Percentiles rank a stretch among this genome's conserved stretches.
phyloP scores from a whole-genome alignment of 2,113 vertebrate species.

The Colossoma macropomum region DNA sequence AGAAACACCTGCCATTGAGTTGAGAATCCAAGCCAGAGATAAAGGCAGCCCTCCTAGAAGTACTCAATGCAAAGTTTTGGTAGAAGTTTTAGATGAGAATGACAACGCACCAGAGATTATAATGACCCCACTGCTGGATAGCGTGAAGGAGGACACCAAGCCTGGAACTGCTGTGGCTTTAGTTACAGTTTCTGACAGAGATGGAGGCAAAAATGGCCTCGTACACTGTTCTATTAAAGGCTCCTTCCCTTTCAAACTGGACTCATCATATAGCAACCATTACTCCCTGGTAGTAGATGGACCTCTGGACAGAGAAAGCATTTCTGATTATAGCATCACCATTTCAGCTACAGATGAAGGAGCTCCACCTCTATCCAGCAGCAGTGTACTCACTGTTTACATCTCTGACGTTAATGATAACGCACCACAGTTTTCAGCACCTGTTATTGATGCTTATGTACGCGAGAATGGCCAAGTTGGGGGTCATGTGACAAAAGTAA shows the following conservation, averaged over 20 bases:
- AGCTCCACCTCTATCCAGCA: slow-evolving; percentile 66
- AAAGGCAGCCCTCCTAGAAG: slow-evolving; percentile 71
- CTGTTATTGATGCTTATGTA: slow-evolving; percentile 73
- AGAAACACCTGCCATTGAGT: slow-evolving; percentile 74
- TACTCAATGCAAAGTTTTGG: slow-evolving; percentile 77
- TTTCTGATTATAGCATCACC: slow-evolving; percentile 70
- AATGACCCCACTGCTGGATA: slow-evolving; percentile 79
- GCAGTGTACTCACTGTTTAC: slow-evolving; percentile 66
- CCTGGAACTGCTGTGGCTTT: slow-evolving; percentile 82
- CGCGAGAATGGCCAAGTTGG: slow-evolving; percentile 80
- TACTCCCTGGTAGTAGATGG: slow-evolving; percentile 73
- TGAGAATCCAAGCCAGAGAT: slow-evolving; percentile 79
- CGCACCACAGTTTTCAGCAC: slow-evolving; percentile 66
- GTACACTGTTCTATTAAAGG: slow-evolving; percentile 68
- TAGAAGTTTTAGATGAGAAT: slow-evolving; percentile 83
- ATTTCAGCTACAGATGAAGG: slow-evolving; percentile 73
- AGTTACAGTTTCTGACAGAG: slow-evolving; percentile 82
- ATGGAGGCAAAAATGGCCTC: slow-evolving; percentile 78
- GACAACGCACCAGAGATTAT: slow-evolving; percentile 84
- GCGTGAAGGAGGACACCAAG: slow-evolving; percentile 78
- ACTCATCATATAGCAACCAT: slow-evolving; percentile 73
- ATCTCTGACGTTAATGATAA: slow-evolving; percentile 78
- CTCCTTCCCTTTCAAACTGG: slow-evolving; percentile 71
- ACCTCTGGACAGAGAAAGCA: slow-evolving; percentile 75
- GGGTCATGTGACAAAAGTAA: slow-evolving; percentile 69